A percentile compares a stretch with the other conserved stretches of the same genome.
Conservation (phyloP, 2,113 vertebrate species). For the Dicaeum eximium region DNA sequence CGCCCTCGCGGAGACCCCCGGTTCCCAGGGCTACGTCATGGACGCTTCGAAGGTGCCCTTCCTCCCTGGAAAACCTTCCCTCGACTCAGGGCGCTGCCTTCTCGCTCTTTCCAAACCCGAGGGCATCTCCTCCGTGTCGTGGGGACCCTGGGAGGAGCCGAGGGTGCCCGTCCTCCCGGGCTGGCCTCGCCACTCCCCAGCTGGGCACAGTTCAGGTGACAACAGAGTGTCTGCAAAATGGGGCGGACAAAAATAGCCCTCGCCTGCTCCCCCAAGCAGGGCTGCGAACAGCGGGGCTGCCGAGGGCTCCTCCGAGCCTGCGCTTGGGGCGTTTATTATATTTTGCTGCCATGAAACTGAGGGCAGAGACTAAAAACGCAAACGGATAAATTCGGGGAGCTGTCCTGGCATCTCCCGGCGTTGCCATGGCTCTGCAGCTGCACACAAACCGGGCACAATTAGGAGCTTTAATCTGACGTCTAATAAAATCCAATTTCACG, state of each 20-base stretch:
- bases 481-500: constrained; percentile 21
- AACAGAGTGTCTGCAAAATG: not conserved
- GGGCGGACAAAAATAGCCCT: constrained; percentile 41
- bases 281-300: not conserved
- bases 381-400: not conserved
- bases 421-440: constrained; percentile 41
- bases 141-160: constrained; percentile 7
- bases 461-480: constrained; percentile 6
- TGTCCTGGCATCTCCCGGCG: not conserved
- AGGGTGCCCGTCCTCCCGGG: not conserved
- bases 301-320: not conserved
- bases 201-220: not conserved
- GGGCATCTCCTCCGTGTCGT: constrained; percentile 4
- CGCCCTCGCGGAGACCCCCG: not conserved
- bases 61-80: not conserved
- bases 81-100: not conserved
- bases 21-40: constrained; percentile 32
- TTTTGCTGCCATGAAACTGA: not conserved
- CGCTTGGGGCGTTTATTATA: rapidly evolving
- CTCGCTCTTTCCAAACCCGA: constrained; percentile 38
- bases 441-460: not conserved
- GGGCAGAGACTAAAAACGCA: not conserved
- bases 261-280: not conserved
- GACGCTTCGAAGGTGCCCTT: constrained; percentile 18
- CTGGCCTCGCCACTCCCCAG: not conserved